Evolutionary conservation across 2,113 vertebrate genomes (phyloP), one percentile per base, ranked within the genome.

Genomic region (Tachycineta bicolor): DNA sequence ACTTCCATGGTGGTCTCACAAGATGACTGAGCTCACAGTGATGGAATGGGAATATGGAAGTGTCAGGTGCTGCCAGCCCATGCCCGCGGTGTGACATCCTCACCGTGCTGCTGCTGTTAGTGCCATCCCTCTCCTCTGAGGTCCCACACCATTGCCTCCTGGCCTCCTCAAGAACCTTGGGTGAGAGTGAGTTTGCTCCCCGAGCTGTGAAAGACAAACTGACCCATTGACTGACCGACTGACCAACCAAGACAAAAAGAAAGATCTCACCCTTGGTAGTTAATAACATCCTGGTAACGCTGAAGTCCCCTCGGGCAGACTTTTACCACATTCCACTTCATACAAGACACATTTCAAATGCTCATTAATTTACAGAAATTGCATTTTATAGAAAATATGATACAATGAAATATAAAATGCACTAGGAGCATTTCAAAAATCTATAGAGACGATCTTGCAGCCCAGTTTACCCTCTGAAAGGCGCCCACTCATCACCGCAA

Each of bases 371-470:
- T 97, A 97, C 97, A 97, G 95, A 97, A 97, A 97, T 89, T 96
- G 97, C 96, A 96, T 97, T 97, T 97, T 97, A 97, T 97, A 97
- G 97, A 97, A 97, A 97, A 97, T 95, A 97, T 96, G 93, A 94
- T 97, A 97, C 97, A 97, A 63, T 96, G 96, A 96, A 97, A 97
- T 97, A 97, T 97, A 97, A 97, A 97, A 97, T 97, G 97, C 96
- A 96, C 94, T 90, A 96, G 95, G 97, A 97, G 97, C 97, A 97
- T 97, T 97, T 97, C 97, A 94, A 97, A 97, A 97, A 96, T 94
- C 95, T 92, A 89, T 69, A 96, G 96, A 95, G 96, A 97, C 90
- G 94, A 97, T 93, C 95, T 96, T 94, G 96, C 97, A 97, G 95
- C 97, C 95, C 65, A 78, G 69, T 60, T 65, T 84, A 78, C 92